Evolutionary conservation across 2,797 vertebrate genomes (phyloP).

Genomic region (Tarsius wallacei): DNA sequence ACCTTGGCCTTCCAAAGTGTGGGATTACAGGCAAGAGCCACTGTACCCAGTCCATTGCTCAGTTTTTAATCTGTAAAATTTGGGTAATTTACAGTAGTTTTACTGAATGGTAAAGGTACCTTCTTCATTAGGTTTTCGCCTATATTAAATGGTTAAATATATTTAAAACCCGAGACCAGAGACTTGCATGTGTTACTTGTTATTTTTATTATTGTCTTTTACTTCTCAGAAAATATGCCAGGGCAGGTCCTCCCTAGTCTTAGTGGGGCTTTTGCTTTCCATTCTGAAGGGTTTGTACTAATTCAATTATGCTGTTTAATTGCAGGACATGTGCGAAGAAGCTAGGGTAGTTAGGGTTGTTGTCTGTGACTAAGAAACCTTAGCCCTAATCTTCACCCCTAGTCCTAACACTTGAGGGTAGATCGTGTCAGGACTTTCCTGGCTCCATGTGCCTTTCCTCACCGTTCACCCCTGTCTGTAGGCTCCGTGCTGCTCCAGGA

Average conservation of each 20-base stretch:
- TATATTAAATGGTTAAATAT: not conserved
- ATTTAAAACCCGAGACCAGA: not conserved
- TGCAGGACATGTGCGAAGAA: not conserved
- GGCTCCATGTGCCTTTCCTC: not conserved
- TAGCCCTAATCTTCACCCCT: not conserved
- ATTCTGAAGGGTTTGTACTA: not conserved
- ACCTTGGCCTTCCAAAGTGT: too few relatives aligned
- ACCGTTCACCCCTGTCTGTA: not conserved
- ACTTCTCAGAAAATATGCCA: not conserved
- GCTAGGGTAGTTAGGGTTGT: not conserved
- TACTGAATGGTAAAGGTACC: not conserved
- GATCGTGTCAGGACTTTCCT: not conserved
- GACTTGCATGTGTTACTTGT: not conserved
- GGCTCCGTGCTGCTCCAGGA: not conserved
- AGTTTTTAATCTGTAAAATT: conserved; percentile 27
- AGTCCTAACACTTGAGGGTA: not conserved
- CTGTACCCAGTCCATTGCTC: not conserved
- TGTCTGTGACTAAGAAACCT: not conserved
- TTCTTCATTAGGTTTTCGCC: not conserved
- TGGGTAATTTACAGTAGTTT: not conserved
- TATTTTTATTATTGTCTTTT: conserved; percentile 22
- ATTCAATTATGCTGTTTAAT: not conserved
- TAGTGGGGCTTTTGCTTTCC: not conserved
- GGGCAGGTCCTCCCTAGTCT: not conserved
- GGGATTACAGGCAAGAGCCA: too few relatives aligned